Conservation (phyloP, 2,113 vertebrate species). For the Notarius quadriscutis region DNA sequence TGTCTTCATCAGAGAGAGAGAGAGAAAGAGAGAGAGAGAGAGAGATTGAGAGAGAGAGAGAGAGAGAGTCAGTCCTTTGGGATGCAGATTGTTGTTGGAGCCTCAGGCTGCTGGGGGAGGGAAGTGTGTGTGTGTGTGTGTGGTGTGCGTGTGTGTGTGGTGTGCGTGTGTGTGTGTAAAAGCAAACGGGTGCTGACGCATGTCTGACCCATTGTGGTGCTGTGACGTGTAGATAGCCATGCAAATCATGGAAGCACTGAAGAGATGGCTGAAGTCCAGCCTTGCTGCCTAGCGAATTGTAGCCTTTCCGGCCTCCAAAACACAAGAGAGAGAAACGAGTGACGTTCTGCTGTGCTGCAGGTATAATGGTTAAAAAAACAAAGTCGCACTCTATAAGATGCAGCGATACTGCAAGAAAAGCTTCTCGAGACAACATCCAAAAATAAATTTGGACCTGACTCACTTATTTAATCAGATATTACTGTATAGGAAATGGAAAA, state of each 20-base stretch:
- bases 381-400: neutral
- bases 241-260: constrained; percentile 66
- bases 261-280: constrained; percentile 64
- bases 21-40: constrained; percentile 51
- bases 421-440: neutral
- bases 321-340: constrained; percentile 51
- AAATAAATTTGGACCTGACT: neutral
- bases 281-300: constrained; percentile 54
- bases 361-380: neutral
- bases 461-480: neutral
- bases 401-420: neutral
- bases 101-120: constrained; percentile 45
- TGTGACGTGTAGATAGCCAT: constrained; percentile 72
- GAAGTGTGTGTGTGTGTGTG: constrained; percentile 26
- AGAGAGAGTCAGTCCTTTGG: constrained; percentile 62
- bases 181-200: constrained; percentile 68
- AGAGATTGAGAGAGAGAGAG: constrained; percentile 52
- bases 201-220: constrained; percentile 56
- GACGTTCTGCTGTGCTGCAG: neutral
- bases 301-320: constrained; percentile 55
- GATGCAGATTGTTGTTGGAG: constrained; percentile 68
- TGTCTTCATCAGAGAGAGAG: constrained; percentile 40
- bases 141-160: neutral
- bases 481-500: neutral
- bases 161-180: constrained; percentile 14